These are phyloP conservation scores for Arremon aurantiirostris DNA, from an alignment of 2,797 vertebrate species.

Conservation along the genomic window DNA sequence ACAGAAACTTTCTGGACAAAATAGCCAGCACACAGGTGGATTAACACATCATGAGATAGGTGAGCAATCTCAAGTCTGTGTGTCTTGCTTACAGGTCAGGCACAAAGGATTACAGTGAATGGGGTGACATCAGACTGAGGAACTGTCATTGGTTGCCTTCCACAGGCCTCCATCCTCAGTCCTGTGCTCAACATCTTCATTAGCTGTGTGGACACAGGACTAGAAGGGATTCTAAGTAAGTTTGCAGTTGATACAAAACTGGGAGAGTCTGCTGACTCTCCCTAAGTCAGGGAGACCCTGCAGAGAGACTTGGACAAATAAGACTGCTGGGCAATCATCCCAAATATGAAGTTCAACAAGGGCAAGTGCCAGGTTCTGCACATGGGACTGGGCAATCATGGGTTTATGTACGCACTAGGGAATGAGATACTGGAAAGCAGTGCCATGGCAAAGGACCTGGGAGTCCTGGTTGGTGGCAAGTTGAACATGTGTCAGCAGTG, in stretches of 20 bases:
- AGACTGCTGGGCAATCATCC: not conserved
- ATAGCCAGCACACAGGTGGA: not conserved
- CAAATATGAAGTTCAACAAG: not conserved
- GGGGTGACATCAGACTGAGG: not conserved
- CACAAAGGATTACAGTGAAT: not conserved
- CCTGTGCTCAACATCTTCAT: no score
- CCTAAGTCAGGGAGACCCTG: no score
- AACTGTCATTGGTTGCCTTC: no score
- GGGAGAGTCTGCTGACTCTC: not conserved
- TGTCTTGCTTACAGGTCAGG: not conserved
- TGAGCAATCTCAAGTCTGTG: not conserved
- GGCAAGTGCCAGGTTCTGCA: not conserved
- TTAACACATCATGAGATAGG: not conserved
- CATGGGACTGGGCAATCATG: not conserved
- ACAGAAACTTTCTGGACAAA: not conserved
- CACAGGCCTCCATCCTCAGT: not conserved
- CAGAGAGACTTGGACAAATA: not conserved
- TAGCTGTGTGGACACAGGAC: not conserved
- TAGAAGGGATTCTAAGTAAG: not conserved
- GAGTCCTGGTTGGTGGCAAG: fast-evolving
- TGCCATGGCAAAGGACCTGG: not conserved
- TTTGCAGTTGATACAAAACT: not conserved
- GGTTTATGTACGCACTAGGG: not conserved
- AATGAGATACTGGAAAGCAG: not conserved
- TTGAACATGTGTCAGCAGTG: not conserved